Evolutionary conservation across 2,888 invertebrate species (phyloP), one percentile per base, ranked within the genome.

Genomic region (Seladonia tumulorum): DNA sequence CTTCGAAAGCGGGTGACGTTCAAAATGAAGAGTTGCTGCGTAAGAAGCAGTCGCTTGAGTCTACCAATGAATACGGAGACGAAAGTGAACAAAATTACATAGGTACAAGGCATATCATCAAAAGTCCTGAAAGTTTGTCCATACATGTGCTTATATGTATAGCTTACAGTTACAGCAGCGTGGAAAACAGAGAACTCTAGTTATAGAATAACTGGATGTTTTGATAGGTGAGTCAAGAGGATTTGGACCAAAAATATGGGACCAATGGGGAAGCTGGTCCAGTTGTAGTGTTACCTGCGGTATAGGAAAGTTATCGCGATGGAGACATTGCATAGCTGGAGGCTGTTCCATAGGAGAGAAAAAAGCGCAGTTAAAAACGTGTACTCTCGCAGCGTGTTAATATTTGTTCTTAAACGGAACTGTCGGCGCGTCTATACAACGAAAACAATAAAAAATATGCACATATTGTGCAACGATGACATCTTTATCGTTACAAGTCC

Each of bases 331-430:
- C 88, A 93, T 96, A 29, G 93, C 94, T 4, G 95, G 95, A 63
- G 94, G 94, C 73, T 96, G 96, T 90, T 94, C 94, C 16, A 79
- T 93, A 5, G 96, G 95, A 22, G 96, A 96, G 89, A 96, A 96
- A 85, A 96, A 96, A 89, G 96, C 96, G 10, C 96, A 96, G 91
- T 95, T 96, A 83, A 96, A 95, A 91, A 95, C 95, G 8, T 96
- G 96, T 88, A 95, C 95, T 39, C 90, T 94, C 83, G 92, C 95
- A 66, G 93, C 95, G 2, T 96, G 96, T 87, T 93, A 87, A 90
- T 70, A 82, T 14, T 39, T 66, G 73, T 47, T 78, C 14, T 5
- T 53, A 25, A 76, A 81, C 63, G n/a, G 16, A 63, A 29, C 14
- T 14, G 25, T 14, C 14, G 29, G 25, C 7, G 29, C 16, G 4